Evolutionary conservation across 2,888 invertebrate species (phyloP).

Genomic region (Megamerina dolium): DNA sequence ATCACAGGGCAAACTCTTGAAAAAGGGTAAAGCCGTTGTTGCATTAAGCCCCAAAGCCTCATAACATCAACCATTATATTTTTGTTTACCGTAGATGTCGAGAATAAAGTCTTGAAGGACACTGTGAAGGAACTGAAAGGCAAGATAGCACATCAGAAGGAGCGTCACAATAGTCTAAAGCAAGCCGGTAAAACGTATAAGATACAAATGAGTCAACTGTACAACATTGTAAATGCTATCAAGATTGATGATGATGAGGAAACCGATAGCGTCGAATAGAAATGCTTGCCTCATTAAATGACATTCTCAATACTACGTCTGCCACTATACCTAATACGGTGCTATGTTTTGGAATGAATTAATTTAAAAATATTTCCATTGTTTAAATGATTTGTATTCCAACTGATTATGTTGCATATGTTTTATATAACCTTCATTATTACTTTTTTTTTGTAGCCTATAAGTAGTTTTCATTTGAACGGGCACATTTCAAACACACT

Average conservation of each 20-base stretch:
- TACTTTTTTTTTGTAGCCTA: too few relatives aligned
- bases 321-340: too few relatives aligned
- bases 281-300: too few relatives aligned
- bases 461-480: too few relatives aligned
- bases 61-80: background rate
- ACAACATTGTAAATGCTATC: slow-evolving; percentile 30
- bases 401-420: too few relatives aligned
- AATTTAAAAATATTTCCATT: too few relatives aligned
- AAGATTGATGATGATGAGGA: slow-evolving; percentile 25
- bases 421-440: too few relatives aligned
- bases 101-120: slow-evolving; percentile 19
- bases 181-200: slow-evolving; percentile 28
- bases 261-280: slow-evolving; percentile 17
- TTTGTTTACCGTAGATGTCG: too few relatives aligned
- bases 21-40: slow-evolving; percentile 23
- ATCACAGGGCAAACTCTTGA: slow-evolving; percentile 14
- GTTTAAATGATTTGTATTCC: too few relatives aligned
- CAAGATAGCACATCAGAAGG: slow-evolving; percentile 23
- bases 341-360: too few relatives aligned
- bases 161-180: slow-evolving; percentile 26
- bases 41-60: background rate
- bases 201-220: slow-evolving; percentile 30
- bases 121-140: slow-evolving; percentile 24
- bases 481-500: too few relatives aligned
- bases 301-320: too few relatives aligned